These are phyloP conservation scores for Rhynchonema sp. DNA, from an alignment of 2,888 invertebrate genomes.

Conservation along the genomic window DNA sequence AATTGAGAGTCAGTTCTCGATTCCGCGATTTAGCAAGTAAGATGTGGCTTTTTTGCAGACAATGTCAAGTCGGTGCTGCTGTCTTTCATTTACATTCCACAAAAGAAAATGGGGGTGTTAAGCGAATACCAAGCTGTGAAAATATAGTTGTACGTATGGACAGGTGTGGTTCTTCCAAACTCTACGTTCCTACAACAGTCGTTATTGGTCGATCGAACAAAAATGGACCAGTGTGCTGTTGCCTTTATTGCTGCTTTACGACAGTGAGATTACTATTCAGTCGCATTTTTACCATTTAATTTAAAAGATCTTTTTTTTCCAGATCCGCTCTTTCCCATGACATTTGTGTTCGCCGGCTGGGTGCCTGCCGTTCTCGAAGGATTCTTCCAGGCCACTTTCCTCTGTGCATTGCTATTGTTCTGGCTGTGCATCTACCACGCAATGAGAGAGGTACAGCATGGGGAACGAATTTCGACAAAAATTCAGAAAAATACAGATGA, in stretches of 20 bases:
- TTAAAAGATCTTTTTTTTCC: slow-evolving; percentile 11
- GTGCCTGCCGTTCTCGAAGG: slow-evolving; percentile 79
- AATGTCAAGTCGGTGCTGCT: too few species aligned
- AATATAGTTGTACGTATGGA: neutral
- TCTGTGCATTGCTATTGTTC: slow-evolving; percentile 65
- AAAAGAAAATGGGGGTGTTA: neutral
- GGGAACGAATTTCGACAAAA: too few species aligned
- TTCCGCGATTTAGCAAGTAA: too few species aligned
- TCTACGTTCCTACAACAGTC: slow-evolving; percentile 60
- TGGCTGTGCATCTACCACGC: slow-evolving; percentile 93
- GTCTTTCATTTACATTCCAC: too few species aligned
- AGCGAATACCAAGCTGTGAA: neutral
- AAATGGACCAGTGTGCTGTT: slow-evolving; percentile 77
- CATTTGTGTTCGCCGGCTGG: slow-evolving; percentile 68
- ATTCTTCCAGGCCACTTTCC: slow-evolving; percentile 66
- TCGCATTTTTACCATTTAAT: too few species aligned
- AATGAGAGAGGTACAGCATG: slow-evolving; percentile 54
- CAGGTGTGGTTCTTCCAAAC: slow-evolving; percentile 85
- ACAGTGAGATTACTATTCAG: slow-evolving; percentile 48
- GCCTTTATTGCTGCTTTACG: slow-evolving; percentile 65
- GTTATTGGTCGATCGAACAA: slow-evolving; percentile 93
- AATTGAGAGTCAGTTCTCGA: too few species aligned
- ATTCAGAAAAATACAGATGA: too few species aligned
- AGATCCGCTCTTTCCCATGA: slow-evolving; percentile 85
- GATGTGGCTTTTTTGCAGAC: too few species aligned